Percentiles rank a stretch among this genome's conserved stretches.
Evolutionary conservation across 2,797 vertebrate species (phyloP).

Genomic region (Hafferia zeledoni): DNA sequence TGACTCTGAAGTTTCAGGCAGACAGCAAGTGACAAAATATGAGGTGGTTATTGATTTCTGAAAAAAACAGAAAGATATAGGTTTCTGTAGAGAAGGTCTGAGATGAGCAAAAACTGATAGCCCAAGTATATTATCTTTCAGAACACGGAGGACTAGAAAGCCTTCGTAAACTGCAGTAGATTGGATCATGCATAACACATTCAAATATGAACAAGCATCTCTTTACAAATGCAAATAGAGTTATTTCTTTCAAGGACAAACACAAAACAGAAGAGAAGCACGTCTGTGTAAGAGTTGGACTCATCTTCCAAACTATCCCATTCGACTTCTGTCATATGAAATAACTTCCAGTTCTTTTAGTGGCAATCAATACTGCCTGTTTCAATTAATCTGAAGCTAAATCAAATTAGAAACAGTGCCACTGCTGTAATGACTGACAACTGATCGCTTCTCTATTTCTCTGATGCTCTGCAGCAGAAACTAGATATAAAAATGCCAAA

Average conservation of each 20-base stretch:
- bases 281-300: background rate
- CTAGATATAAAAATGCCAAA: background rate
- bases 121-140: background rate
- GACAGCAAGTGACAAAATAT: background rate
- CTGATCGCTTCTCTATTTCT: background rate
- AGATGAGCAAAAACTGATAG: background rate
- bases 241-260: background rate
- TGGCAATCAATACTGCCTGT: background rate
- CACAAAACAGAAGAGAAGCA: background rate
- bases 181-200: background rate
- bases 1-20: background rate
- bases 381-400: conserved; percentile 23
- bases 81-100: background rate
- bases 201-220: background rate
- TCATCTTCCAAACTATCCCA: background rate
- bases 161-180: background rate
- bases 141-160: background rate
- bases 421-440: background rate
- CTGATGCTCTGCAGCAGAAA: background rate
- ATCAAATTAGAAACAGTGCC: background rate
- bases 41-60: background rate
- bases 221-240: background rate
- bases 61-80: background rate
- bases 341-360: background rate
- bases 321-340: background rate